phyloP scores from a whole-genome alignment of 1,140 invertebrate species.

The Drosophila repleta region DNA sequence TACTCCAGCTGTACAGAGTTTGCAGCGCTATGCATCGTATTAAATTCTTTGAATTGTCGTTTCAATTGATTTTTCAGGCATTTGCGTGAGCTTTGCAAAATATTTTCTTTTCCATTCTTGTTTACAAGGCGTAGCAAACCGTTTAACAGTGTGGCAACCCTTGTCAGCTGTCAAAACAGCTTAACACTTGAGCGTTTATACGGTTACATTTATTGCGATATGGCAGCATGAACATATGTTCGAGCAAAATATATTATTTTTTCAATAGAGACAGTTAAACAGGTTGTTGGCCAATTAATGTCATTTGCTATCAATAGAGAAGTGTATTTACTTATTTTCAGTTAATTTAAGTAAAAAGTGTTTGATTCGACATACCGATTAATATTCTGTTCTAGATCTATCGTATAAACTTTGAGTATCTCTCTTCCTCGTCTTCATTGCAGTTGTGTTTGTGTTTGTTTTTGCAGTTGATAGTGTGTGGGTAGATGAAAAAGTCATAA shows the following conservation, averaged over 20 bases:
- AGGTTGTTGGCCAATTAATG: too few species aligned
- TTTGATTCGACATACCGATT: not conserved
- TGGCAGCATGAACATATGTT: too few species aligned
- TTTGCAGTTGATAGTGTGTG: constrained; percentile 42
- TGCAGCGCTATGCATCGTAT: not conserved
- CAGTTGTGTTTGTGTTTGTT: constrained; percentile 50
- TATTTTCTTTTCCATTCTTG: constrained; percentile 33
- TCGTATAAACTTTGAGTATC: constrained; percentile 27
- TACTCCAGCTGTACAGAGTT: not conserved
- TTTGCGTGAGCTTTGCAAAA: constrained; percentile 8
- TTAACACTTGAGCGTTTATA: constrained; percentile 25
- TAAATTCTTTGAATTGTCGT: not conserved
- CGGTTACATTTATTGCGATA: not conserved
- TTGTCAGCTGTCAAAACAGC: constrained; percentile 49
- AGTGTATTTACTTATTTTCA: not conserved
- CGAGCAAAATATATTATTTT: not conserved
- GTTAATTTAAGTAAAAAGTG: not conserved
- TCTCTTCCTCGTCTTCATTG: constrained; percentile 34
- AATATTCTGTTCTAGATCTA: not conserved
- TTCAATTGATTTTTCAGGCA: not conserved
- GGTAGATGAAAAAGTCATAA: constrained; percentile 39
- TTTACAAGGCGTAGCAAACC: constrained; percentile 24
- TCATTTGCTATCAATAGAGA: not conserved
- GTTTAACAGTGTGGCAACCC: constrained; percentile 19
- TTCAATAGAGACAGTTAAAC: not conserved